Percentiles rank a stretch among this genome's conserved stretches.
These are phyloP conservation scores for Agapetus fuscipes DNA, from an alignment of 2,888 invertebrate species.

Conservation along the genomic window DNA sequence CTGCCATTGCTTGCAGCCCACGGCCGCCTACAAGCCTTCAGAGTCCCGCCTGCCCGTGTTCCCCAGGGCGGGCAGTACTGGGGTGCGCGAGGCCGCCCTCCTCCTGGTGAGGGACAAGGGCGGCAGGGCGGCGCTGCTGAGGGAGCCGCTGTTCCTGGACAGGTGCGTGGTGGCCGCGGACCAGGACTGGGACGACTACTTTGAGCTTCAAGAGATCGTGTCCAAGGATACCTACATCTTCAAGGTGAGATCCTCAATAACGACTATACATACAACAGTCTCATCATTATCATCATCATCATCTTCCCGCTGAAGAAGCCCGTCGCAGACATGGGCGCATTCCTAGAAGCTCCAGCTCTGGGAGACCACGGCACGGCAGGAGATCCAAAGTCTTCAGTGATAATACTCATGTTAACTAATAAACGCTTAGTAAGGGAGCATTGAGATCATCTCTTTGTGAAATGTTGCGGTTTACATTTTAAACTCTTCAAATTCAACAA, in stretches of 20 bases:
- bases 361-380: too few relatives aligned
- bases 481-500: too few relatives aligned
- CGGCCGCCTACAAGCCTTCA: slow-evolving; percentile 57
- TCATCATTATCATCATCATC: too few relatives aligned
- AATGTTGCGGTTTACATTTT: too few relatives aligned
- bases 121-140: slow-evolving; percentile 72
- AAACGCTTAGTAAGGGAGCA: too few relatives aligned
- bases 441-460: too few relatives aligned
- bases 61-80: slow-evolving; percentile 52
- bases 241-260: slow-evolving; percentile 78
- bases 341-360: too few relatives aligned
- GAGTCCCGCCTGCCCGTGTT: slow-evolving; percentile 46
- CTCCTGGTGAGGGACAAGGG: slow-evolving; percentile 84
- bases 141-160: slow-evolving; percentile 86
- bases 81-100: slow-evolving; percentile 79
- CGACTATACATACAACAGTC: too few relatives aligned
- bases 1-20: slow-evolving; percentile 62
- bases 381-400: too few relatives aligned
- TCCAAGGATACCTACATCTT: slow-evolving; percentile 91
- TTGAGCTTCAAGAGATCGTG: slow-evolving; percentile 88
- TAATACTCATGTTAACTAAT: too few relatives aligned
- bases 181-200: slow-evolving; percentile 86
- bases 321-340: too few relatives aligned
- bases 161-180: slow-evolving; percentile 83
- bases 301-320: too few relatives aligned